phyloP scores from a whole-genome alignment of 2,888 invertebrate genomes.

The Mimumesa dahlbomi region DNA sequence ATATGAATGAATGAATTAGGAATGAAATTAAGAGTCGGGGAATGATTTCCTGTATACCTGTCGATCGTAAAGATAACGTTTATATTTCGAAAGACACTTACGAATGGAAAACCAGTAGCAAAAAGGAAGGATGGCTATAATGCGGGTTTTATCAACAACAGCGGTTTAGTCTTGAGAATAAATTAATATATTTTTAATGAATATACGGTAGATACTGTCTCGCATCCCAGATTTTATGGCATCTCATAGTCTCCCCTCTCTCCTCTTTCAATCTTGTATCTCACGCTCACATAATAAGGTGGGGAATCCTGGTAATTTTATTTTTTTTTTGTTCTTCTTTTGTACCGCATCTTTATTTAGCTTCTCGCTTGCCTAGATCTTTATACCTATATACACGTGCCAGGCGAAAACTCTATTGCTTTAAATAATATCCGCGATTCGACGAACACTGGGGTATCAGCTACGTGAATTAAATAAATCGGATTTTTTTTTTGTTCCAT shows the following conservation, averaged over 20 bases:
- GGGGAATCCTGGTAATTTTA: constrained; percentile 38
- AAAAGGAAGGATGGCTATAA: constrained; percentile 8
- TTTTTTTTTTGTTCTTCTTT: constrained; percentile 11
- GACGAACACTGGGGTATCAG: constrained; percentile 73
- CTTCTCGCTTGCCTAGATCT: constrained; percentile 39
- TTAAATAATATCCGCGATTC: constrained; percentile 75
- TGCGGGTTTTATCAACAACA: constrained; percentile 28
- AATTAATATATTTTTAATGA: constrained; percentile 80
- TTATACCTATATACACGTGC: constrained; percentile 54
- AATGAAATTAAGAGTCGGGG: too few species aligned
- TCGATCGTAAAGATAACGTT: too few species aligned
- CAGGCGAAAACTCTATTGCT: constrained; percentile 74
- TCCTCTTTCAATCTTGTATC: background rate
- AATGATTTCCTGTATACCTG: too few species aligned
- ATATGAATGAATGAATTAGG: too few species aligned
- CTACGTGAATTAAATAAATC: constrained; percentile 68
- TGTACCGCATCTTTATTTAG: constrained; percentile 42
- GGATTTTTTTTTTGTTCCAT: constrained; percentile 57
- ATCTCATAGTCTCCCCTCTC: constrained; percentile 64
- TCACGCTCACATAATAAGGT: constrained; percentile 2
- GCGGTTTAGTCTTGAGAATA: constrained; percentile 76
- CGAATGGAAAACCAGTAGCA: background rate
- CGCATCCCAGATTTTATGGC: constrained; percentile 75
- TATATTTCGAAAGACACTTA: background rate
- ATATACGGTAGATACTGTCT: constrained; percentile 79